Evolutionary conservation across 2,888 invertebrate species (phyloP), one percentile per base, ranked within the genome.

Genomic region (Heteropelma amictum): DNA sequence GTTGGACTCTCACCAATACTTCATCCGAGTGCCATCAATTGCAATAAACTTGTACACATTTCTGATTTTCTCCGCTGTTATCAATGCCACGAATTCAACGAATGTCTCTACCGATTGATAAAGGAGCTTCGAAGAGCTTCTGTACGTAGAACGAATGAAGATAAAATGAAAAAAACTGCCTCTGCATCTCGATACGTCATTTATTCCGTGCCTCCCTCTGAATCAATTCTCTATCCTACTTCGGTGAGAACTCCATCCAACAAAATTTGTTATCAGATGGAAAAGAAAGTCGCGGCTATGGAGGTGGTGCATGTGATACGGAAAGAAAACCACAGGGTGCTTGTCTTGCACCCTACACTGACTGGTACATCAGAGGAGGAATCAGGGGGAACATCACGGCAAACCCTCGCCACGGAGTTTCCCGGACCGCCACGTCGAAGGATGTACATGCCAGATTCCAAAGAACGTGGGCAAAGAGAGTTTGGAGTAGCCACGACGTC

Each of bases 251-350:
- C 12, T 61, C 61, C 49, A 68, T 67, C 47, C 30, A 38, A 47
- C 17, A 40, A 61, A 54, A 61, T 68, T 56, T 40, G 17, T 67
- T 49, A 72, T 72, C 72, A 28, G 72, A 68, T 61, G 56, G 38
- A 33, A 68, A 67, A 61, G 38, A 33, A 68, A 67, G 58, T 28
- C 67, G 45, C 26, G 30, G 45, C 28, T 53, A 30, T 21, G 14
- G 23, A 53, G n/a, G 30, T 49, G 54, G 40, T 30, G 30, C 33
- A 8, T 53, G 51, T 47, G 60, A 61, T 63, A 49, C 49, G 33
- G n/a, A 19, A 49, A 63, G 56, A 42, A 61, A 17, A n/a, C n/a
- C n/a, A n/a, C n/a, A n/a, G n/a, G n/a, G n/a, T n/a, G n/a, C n/a
- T n/a, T n/a, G n/a, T n/a, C n/a, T n/a, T n/a, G n/a, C n/a, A n/a